Base-by-base conservation (phyloP, 1,140 invertebrate species). In the Daktulosphaira vitifoliae region DNA sequence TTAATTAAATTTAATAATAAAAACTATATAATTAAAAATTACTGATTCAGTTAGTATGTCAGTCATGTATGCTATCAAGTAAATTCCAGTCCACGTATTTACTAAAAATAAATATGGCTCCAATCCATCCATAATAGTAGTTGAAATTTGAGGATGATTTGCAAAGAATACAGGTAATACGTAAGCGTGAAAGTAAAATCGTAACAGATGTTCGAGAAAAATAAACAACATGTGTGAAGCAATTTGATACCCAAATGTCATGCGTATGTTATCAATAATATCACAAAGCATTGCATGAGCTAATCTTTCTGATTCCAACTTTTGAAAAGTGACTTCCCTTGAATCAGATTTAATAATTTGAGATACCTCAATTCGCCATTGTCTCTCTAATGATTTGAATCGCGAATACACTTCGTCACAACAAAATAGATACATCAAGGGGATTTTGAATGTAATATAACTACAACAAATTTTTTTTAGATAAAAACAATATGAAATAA, bases 171-270 rank as follows among this genome's bases (percentile, higher is more conserved):
- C 29, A 16, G 42, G 42, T 39, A 18, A 44, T 25, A 62, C 56
- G 42, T 62, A 62, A n/a, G 56, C 46, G 9, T 46, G 38, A 16
- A 62, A 62, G 11, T 62, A 62, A 39, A 62, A 62, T 13, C 56
- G 42, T 6, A 39, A 38, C 18, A 62, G 11, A 6, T 62, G 56
- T 1, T 62, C 56, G 16, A 62, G 56, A 16, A 62, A 62, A 23
- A 62, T 39, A 25, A 62, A 62, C 15, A 62, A 25, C 42, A 62
- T 13, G 42, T 62, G 46, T 5, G 56, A 11, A 16, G 56, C 46
- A 16, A 62, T 23, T 13, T 39, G 39, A 5, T 38, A 42, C 1
- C 56, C 56, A 16, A 62, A 62, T 1, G 56, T 39, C 1, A 46
- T 25, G n/a, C 42, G 42, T 1, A 62, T n/a, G 11, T 62, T 39